Evolutionary conservation across 35 echinoderm and acorn worm genomes (phyloP).

Genomic region (Ophioderma brevispina): DNA sequence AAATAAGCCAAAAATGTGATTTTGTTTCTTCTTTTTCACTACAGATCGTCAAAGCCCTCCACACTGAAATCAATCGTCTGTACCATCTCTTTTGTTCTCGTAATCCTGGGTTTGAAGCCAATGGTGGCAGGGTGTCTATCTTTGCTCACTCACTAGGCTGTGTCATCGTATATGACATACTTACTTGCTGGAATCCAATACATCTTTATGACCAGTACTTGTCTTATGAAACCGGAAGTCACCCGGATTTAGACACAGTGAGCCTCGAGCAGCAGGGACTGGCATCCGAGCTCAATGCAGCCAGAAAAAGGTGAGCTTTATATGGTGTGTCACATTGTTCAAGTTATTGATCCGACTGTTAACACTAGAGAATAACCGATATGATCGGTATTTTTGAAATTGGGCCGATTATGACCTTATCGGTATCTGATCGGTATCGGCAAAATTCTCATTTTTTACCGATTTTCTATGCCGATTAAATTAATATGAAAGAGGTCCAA

Average conservation of each 20-base stretch:
- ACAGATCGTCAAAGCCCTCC: constrained; percentile 89
- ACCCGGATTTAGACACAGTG: constrained; percentile 82
- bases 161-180: constrained; percentile 95
- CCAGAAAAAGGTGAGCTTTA: constrained; percentile 69
- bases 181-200: constrained; percentile 99
- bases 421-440: too few relatives aligned
- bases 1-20: too few relatives aligned
- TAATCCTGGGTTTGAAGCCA: constrained; percentile 93
- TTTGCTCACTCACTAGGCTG: constrained; percentile 94
- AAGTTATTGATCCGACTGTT: too few relatives aligned
- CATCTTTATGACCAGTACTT: constrained; percentile 98
- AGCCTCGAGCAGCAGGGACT: constrained; percentile 71
- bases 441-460: too few relatives aligned
- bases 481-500: too few relatives aligned
- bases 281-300: constrained; percentile 60
- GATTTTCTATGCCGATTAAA: too few relatives aligned
- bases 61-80: constrained; percentile 72
- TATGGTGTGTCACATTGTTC: too few relatives aligned
- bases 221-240: constrained; percentile 73
- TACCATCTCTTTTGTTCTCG: constrained; percentile 82
- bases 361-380: too few relatives aligned
- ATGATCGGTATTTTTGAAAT: too few relatives aligned
- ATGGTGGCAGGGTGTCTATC: constrained; percentile 92
- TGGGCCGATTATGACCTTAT: too few relatives aligned
- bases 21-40: neutral